Conservation (phyloP, 1,140 invertebrate species). For the Temnothorax curvispinosus region DNA sequence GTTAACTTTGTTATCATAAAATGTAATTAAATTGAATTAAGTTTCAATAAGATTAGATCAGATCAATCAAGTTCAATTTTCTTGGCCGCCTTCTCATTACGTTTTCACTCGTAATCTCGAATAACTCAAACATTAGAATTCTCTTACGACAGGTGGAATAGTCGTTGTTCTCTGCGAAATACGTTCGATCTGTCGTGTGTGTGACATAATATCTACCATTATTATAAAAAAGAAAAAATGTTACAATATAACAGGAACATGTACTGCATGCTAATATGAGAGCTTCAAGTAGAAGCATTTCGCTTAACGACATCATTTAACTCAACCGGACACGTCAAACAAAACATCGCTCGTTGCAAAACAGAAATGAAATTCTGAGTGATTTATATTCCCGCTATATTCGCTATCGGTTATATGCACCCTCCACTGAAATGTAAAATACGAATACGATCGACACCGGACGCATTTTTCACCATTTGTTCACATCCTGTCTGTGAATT, state of each 20-base stretch:
- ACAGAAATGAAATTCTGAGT: slow-evolving; percentile 37
- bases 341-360: not conserved
- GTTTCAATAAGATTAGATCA: not conserved
- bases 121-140: slow-evolving; percentile 4
- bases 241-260: not conserved
- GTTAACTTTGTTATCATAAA: not conserved
- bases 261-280: not conserved
- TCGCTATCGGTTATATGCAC: slow-evolving; percentile 20
- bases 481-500: slow-evolving; percentile 43
- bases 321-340: slow-evolving; percentile 29
- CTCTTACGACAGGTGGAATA: not conserved
- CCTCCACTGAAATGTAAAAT: slow-evolving; percentile 43
- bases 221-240: not conserved
- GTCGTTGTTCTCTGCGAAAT: not conserved
- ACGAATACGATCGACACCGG: slow-evolving; percentile 13
- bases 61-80: slow-evolving; percentile 18
- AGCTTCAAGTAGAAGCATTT: slow-evolving; percentile 1
- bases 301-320: slow-evolving; percentile 29
- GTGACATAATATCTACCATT: not conserved
- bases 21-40: not conserved
- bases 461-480: slow-evolving; percentile 46
- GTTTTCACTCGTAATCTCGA: not conserved
- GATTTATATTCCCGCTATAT: slow-evolving; percentile 30
- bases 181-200: not conserved
- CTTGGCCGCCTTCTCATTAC: not conserved